These are phyloP conservation scores for Pocillopora verrucosa DNA, from an alignment of 64 coral and sea anemone species.

Conservation along the genomic window DNA sequence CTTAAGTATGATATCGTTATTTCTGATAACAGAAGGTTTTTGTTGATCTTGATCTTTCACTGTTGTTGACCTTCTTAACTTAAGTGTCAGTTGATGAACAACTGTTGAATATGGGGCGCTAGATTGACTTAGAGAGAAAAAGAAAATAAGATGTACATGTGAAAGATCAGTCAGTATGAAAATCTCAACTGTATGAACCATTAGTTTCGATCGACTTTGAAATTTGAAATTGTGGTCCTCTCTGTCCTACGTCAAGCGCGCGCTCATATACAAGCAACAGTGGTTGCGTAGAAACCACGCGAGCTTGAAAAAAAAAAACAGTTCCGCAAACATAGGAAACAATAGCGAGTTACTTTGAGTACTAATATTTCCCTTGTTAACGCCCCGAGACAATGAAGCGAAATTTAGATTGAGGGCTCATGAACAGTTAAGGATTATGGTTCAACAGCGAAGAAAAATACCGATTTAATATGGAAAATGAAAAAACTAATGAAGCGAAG, in stretches of 20 bases:
- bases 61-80: no score
- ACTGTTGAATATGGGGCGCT: no score
- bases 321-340: slow-evolving; percentile 11
- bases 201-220: background rate
- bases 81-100: no score
- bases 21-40: no score
- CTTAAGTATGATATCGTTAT: no score
- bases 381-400: background rate
- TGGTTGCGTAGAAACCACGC: slow-evolving; percentile 27
- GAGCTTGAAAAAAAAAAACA: slow-evolving; percentile 1
- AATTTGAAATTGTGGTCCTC: background rate
- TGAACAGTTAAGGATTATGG: background rate
- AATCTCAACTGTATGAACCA: no score
- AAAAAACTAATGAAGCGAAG: background rate
- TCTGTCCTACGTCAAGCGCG: background rate
- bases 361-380: background rate
- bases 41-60: no score
- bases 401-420: background rate
- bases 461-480: slow-evolving; percentile 8
- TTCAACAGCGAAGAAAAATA: slow-evolving; percentile 3
- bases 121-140: no score
- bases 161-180: no score
- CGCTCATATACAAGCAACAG: background rate
- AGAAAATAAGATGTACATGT: no score
- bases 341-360: background rate